Evolutionary conservation across 2,797 vertebrate genomes (phyloP), one percentile per base, ranked within the genome.

Genomic region (Microcaecilia unicolor): DNA sequence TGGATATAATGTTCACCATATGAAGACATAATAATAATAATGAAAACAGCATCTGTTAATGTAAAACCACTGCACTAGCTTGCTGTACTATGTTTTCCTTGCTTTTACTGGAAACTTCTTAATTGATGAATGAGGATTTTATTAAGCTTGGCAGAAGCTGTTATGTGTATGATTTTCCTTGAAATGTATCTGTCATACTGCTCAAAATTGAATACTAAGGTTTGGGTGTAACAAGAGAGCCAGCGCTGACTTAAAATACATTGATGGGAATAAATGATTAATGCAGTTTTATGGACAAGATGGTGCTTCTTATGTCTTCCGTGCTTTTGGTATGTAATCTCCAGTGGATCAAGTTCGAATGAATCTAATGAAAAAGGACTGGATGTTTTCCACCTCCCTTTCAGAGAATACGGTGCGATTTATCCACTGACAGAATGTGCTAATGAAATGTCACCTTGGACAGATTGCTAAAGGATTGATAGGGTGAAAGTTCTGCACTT

Each of bases 371-470:
- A 86, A 88, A 88, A 88, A 82, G 54, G 80, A 84, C 78, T 75
- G 58, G 58, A 72, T 81, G 72, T 75, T 81, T 80, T 81, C 74
- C 45, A 72, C 76, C 64, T 80, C 74, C 64, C 59, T 59, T 80
- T 78, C 77, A 45, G 65, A 73, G 77, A 70, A 74, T 75, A 75
- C 68, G 62, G 70, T 67, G 88, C 78, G 4, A 89, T 90, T 87
- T 88, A 88, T 86, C 81, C 85, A 85, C 86, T 89, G 89, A 91
- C 87, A 89, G 86, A 90, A 81, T 78, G 74, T 69, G 65, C 85
- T 91, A 93, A 93, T 93, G 89, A 91, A 90, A 91, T 85, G 89
- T 91, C 89, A 90, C 80, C 82, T 89, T 78, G 64, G 83, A 86
- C 85, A 86, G 84, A 77, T 80, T 78, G 73, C 63, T 69, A 66